phyloP scores from a whole-genome alignment of 2,113 vertebrate genomes.

The Pagrus major region DNA sequence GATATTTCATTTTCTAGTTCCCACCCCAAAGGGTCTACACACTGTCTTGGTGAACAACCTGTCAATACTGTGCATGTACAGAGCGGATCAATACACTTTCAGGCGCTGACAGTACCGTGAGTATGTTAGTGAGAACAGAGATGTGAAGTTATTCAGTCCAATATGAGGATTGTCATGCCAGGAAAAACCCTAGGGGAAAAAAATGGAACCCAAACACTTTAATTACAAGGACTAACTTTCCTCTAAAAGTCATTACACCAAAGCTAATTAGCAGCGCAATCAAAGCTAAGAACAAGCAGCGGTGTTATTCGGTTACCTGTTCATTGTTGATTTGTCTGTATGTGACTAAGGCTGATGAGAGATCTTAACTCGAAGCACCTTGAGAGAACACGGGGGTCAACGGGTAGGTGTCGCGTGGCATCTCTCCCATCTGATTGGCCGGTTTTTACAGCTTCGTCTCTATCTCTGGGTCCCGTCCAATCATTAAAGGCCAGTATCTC shows the following conservation, averaged over 20 bases:
- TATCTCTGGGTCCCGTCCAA: conserved; percentile 72
- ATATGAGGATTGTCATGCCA: conserved; percentile 10
- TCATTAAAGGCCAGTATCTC: conserved; percentile 83
- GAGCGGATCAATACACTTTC: conserved; percentile 52
- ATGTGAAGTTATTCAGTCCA: conserved; percentile 40
- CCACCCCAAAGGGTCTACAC: conserved; percentile 41
- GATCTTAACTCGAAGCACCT: conserved; percentile 52
- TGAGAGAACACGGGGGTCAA: conserved; percentile 53
- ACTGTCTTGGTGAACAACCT: conserved; percentile 27
- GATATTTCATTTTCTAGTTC: conserved; percentile 51
- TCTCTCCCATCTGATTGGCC: conserved; percentile 68
- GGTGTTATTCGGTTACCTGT: conserved; percentile 37
- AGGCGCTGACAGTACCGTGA: conserved; percentile 15
- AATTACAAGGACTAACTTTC: conserved; percentile 45
- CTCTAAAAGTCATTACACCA: conserved; percentile 49
- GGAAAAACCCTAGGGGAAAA: conserved; percentile 12
- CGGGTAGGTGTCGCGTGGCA: conserved; percentile 54
- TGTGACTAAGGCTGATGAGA: conserved; percentile 25
- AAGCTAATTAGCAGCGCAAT: conserved; percentile 61
- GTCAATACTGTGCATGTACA: conserved; percentile 58
- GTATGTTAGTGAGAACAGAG: conserved; percentile 33
- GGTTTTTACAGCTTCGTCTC: conserved; percentile 66
- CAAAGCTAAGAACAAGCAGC: conserved; percentile 20
- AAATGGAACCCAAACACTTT: conserved; percentile 37
- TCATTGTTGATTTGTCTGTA: conserved; percentile 44